phyloP scores from a whole-genome alignment of 2,888 invertebrate genomes.

The Branchipolynoe longqiensis region DNA sequence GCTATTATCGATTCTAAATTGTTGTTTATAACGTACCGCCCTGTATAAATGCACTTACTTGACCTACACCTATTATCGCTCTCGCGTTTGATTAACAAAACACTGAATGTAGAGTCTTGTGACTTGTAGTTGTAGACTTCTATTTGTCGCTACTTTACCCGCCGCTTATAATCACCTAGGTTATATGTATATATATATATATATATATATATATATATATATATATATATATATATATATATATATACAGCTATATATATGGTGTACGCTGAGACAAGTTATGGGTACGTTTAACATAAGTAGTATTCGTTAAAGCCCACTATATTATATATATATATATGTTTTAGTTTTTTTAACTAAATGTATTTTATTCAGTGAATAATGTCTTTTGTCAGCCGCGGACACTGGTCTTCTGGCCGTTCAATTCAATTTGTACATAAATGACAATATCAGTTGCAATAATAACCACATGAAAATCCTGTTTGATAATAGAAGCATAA shows the following conservation, averaged over 20 bases:
- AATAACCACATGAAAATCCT: no score
- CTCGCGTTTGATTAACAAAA: background rate
- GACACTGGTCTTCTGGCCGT: no score
- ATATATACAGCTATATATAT: background rate
- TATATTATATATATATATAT: no score
- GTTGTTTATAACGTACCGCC: background rate
- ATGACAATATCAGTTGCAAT: no score
- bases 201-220: background rate
- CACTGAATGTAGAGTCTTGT: background rate
- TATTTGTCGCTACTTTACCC: background rate
- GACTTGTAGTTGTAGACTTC: background rate
- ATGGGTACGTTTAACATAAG: no score
- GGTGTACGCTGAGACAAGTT: background rate
- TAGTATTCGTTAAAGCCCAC: no score
- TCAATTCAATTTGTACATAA: no score
- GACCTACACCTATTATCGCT: conserved; percentile 53
- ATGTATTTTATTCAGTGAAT: no score
- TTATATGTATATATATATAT: background rate
- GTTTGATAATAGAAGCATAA: no score
- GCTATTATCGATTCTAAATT: background rate
- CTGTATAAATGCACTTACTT: background rate
- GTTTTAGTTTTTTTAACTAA: no score
- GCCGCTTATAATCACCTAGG: background rate
- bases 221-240: background rate
- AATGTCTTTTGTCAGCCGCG: no score